phyloP scores from a whole-genome alignment of 2,888 invertebrate species.

The Lydus trimaculatus region DNA sequence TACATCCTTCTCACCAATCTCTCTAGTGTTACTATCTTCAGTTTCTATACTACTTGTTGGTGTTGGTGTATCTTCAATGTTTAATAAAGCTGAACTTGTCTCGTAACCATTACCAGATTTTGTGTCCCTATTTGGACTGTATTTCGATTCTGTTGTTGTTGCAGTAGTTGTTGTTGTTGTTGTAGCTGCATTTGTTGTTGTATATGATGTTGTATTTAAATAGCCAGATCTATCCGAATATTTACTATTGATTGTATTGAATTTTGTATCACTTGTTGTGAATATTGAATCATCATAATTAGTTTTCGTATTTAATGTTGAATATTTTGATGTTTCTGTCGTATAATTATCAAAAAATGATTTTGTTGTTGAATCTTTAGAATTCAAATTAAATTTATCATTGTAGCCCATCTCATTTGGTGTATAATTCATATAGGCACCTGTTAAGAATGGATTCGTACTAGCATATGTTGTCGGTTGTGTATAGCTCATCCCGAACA shows the following conservation, averaged over 20 bases:
- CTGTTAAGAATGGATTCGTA: conserved; percentile 69
- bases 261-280: conserved; percentile 46
- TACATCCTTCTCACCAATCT: conserved; percentile 65
- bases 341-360: conserved; percentile 54
- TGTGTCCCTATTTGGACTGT: conserved; percentile 46
- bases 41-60: conserved; percentile 68
- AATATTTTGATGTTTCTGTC: conserved; percentile 47
- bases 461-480: conserved; percentile 60
- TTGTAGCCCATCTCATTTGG: conserved; percentile 46
- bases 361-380: conserved; percentile 45
- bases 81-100: conserved; percentile 46
- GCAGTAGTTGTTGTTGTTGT: conserved; percentile 15
- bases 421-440: conserved; percentile 58
- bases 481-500: conserved; percentile 46
- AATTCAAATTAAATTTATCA: conserved; percentile 53
- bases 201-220: conserved; percentile 41
- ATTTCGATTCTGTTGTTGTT: conserved; percentile 49
- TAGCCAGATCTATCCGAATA: conserved; percentile 53
- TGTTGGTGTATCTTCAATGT: conserved; percentile 64
- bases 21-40: conserved; percentile 64
- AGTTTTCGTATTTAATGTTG: conserved; percentile 37
- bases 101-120: conserved; percentile 45
- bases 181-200: neutral
- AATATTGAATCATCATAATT: conserved; percentile 40
- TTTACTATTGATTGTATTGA: conserved; percentile 51